Conservation (phyloP, 1,140 invertebrate genomes). For the Brachystomella parvula region DNA sequence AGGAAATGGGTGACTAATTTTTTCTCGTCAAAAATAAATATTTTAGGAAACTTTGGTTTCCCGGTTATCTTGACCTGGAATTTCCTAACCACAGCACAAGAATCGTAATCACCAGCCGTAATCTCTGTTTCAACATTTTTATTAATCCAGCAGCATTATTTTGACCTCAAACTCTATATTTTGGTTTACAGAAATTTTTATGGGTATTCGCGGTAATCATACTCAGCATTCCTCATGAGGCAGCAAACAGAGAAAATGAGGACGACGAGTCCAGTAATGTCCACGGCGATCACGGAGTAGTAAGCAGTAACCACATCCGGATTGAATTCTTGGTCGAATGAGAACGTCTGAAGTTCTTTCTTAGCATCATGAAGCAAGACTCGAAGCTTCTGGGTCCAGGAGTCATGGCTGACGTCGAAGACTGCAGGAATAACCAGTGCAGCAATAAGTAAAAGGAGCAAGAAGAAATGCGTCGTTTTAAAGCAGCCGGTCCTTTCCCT, state of each 20-base stretch:
- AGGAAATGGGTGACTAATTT: too few relatives aligned
- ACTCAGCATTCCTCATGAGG: constrained; percentile 13
- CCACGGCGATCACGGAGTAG: not conserved
- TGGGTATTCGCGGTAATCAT: constrained; percentile 11
- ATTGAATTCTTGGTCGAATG: not conserved
- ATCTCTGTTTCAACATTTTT: too few relatives aligned
- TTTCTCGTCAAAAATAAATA: too few relatives aligned
- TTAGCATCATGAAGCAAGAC: not conserved
- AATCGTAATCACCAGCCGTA: too few relatives aligned
- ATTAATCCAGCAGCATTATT: too few relatives aligned
- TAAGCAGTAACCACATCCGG: not conserved
- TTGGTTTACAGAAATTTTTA: too few relatives aligned
- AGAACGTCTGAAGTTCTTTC: not conserved
- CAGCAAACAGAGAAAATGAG: not conserved
- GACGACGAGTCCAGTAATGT: constrained; percentile 6
- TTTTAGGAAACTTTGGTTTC: too few relatives aligned
- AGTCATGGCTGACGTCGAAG: constrained; percentile 4
- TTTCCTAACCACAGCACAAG: too few relatives aligned
- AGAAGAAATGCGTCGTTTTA: constrained; percentile 7
- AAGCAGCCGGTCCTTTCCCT: constrained; percentile 7
- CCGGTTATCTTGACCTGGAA: too few relatives aligned
- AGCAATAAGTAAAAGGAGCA: not conserved
- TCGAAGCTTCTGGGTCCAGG: not conserved
- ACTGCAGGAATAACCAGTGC: not conserved
- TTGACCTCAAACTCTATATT: too few relatives aligned